phyloP scores from a whole-genome alignment of 2,797 vertebrate genomes.

The Microcaecilia unicolor region DNA sequence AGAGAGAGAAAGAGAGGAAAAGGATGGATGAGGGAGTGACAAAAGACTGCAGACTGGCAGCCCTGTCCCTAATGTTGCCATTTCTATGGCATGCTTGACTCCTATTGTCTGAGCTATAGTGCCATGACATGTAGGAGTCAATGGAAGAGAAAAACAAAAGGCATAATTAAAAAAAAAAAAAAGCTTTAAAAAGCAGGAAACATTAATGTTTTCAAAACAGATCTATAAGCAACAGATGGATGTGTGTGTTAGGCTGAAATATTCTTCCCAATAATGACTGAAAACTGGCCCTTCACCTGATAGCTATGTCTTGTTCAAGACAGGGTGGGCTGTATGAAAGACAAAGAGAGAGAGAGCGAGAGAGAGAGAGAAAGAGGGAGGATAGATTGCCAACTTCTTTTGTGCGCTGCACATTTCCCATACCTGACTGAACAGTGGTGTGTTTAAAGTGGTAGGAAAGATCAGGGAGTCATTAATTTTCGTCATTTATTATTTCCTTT shows the following conservation, averaged over 20 bases:
- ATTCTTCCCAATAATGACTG: not conserved
- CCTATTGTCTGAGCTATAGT: slow-evolving; percentile 16
- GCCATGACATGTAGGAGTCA: slow-evolving; percentile 14
- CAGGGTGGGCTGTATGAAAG: not conserved
- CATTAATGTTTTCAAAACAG: too few species aligned
- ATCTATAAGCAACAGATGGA: not conserved
- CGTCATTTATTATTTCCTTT: slow-evolving; percentile 18
- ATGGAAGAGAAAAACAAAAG: too few species aligned
- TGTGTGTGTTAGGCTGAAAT: accelerated
- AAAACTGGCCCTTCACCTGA: not conserved
- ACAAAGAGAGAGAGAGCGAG: slow-evolving; percentile 1
- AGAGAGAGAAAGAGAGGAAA: too few species aligned
- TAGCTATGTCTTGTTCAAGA: not conserved
- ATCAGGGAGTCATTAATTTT: not conserved
- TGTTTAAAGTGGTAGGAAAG: slow-evolving; percentile 1
- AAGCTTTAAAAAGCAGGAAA: too few species aligned
- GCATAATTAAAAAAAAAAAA: too few species aligned
- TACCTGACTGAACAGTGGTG: not conserved
- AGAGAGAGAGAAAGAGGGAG: not conserved
- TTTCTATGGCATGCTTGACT: not conserved
- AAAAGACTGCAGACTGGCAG: slow-evolving; percentile 24
- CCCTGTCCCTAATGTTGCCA: slow-evolving; percentile 7
- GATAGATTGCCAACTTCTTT: slow-evolving; percentile 1
- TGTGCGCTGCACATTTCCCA: slow-evolving; percentile 7
- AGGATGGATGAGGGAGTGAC: too few species aligned